A percentile compares a stretch with the other conserved stretches of the same genome.
These are phyloP conservation scores for Gonocerus acuteangulatus DNA, from an alignment of 2,888 invertebrate genomes.

Conservation along the genomic window DNA sequence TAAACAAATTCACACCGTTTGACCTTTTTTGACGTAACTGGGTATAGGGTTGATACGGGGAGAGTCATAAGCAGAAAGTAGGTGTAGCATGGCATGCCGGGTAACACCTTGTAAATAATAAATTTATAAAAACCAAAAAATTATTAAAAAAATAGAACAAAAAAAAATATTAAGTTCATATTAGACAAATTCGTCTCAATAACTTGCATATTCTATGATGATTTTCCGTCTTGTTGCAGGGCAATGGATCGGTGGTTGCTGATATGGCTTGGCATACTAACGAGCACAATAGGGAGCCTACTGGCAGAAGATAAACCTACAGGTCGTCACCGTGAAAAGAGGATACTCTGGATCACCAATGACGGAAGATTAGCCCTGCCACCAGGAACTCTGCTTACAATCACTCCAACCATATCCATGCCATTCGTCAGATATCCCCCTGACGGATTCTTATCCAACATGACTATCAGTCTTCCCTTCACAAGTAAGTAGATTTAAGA, in stretches of 20 bases:
- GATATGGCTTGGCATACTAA: conserved; percentile 4
- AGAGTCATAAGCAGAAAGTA: too few relatives aligned
- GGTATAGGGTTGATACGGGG: too few relatives aligned
- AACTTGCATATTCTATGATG: too few relatives aligned
- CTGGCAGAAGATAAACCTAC: conserved; percentile 15
- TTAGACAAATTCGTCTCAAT: too few relatives aligned
- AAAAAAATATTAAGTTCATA: too few relatives aligned
- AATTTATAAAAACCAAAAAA: too few relatives aligned
- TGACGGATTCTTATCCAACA: conserved; percentile 74
- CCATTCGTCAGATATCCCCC: conserved; percentile 79
- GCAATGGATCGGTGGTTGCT: conserved; percentile 32
- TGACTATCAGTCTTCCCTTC: conserved; percentile 75
- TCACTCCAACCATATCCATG: conserved; percentile 71
- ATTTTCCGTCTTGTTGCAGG: conserved; percentile 13
- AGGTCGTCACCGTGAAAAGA: conserved; percentile 64
- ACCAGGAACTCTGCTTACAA: conserved; percentile 70
- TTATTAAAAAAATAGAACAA: too few relatives aligned
- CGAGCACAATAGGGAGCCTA: not conserved
- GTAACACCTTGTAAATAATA: too few relatives aligned
- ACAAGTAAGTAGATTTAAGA: conserved; percentile 77
- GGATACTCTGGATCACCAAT: conserved; percentile 76
- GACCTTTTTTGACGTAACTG: too few relatives aligned
- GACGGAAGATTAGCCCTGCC: conserved; percentile 76
- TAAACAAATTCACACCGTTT: too few relatives aligned
- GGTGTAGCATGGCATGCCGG: too few relatives aligned